Conservation (phyloP, 2,888 invertebrate genomes). For the Margaritifera margaritifera region DNA sequence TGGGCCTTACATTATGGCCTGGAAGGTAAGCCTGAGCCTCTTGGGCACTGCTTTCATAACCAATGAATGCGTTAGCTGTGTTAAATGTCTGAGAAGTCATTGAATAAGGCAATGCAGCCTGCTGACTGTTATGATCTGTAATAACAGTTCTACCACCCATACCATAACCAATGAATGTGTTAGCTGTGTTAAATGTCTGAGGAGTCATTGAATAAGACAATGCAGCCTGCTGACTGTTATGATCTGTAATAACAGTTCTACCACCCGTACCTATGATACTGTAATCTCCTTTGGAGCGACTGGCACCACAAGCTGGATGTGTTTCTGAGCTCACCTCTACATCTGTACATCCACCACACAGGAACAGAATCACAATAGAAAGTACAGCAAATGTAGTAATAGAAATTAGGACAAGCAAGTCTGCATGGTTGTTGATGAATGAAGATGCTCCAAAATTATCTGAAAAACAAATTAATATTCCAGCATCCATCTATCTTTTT, state of each 20-base stretch:
- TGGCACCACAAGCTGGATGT: conserved; percentile 12
- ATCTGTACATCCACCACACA: conserved; percentile 22
- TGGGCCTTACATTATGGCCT: conserved; percentile 4
- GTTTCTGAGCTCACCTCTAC: conserved; percentile 17
- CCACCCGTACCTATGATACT: not conserved
- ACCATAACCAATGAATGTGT: conserved; percentile 18
- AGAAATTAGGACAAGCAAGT: too few relatives aligned
- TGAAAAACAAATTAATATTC: too few relatives aligned
- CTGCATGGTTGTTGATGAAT: too few relatives aligned
- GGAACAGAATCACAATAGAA: conserved; percentile 3
- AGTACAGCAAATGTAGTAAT: conserved; percentile 2
- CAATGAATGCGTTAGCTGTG: conserved; percentile 12
- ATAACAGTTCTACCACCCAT: conserved; percentile 5
- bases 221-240: not conserved
- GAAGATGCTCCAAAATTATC: too few relatives aligned
- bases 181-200: conserved; percentile 9
- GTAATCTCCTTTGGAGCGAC: not conserved
- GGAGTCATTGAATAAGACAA: conserved; percentile 16
- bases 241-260: conserved; percentile 2
- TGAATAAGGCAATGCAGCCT: conserved; percentile 9
- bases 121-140: not conserved
- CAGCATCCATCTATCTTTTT: too few relatives aligned
- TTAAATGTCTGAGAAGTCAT: conserved; percentile 12
- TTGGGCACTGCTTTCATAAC: not conserved
- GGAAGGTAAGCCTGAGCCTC: not conserved